These are phyloP conservation scores for Craseonycteris thonglongyai DNA, from an alignment of 2,113 vertebrate genomes.

Conservation along the genomic window DNA sequence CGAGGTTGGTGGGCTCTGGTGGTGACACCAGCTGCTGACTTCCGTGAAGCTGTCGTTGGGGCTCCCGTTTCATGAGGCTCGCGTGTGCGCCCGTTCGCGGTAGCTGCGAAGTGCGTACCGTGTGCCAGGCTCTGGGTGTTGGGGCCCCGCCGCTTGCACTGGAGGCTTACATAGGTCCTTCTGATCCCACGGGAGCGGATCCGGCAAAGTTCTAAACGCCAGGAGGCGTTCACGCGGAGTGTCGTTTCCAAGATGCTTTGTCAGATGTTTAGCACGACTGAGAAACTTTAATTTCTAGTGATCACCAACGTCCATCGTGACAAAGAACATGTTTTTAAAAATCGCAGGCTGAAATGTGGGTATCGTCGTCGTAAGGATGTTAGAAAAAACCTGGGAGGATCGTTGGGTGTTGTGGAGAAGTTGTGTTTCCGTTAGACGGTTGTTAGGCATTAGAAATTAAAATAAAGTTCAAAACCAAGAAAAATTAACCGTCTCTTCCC, in stretches of 20 bases:
- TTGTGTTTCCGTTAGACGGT: not conserved
- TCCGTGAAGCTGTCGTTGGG: no score
- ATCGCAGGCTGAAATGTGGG: not conserved
- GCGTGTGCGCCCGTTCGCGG: no score
- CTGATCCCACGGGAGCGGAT: no score
- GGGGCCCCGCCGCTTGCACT: no score
- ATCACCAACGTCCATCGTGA: not conserved
- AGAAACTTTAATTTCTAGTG: not conserved
- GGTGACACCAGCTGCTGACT: no score
- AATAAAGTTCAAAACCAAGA: not conserved
- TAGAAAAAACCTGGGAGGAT: not conserved
- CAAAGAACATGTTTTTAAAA: not conserved
- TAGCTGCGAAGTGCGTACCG: no score
- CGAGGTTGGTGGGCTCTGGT: no score
- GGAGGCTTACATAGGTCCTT: no score
- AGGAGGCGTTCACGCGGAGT: not conserved
- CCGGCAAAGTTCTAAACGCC: accelerated
- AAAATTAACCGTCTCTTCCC: not conserved
- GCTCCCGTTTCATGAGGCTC: no score
- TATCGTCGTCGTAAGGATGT: not conserved
- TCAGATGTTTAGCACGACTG: accelerated
- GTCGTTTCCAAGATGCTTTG: not conserved
- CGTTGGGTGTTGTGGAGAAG: not conserved
- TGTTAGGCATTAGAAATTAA: not conserved
- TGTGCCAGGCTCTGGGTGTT: no score